Percentiles rank a stretch among this genome's conserved stretches.
Evolutionary conservation across 1,140 invertebrate species (phyloP).

Genomic region (Drosophila leontia): DNA sequence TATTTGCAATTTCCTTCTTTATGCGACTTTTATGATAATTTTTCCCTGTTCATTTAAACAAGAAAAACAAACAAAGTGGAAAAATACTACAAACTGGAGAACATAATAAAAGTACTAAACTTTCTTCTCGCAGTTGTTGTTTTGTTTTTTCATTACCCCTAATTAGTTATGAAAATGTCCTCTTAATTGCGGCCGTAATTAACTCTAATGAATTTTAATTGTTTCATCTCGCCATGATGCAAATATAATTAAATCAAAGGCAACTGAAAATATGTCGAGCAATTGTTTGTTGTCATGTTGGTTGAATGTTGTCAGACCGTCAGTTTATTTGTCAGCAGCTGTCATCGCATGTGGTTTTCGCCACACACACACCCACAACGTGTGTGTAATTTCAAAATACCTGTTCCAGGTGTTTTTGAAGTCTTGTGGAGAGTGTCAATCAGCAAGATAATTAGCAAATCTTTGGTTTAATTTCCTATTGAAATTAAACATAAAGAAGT

Average conservation of each 20-base stretch:
- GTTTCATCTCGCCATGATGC: constrained; percentile 30
- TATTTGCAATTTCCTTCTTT: not conserved
- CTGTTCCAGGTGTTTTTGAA: not conserved
- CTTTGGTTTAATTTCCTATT: not conserved
- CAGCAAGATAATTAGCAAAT: constrained; percentile 3
- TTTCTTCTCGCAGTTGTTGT: constrained; percentile 23
- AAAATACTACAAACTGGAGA: constrained; percentile 3
- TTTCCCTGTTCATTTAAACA: constrained; percentile 36
- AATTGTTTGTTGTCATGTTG: constrained; percentile 36
- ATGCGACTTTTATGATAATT: constrained; percentile 34
- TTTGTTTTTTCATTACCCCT: constrained; percentile 33
- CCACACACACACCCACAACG: not conserved
- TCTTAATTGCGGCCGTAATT: constrained; percentile 71
- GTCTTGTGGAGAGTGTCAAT: constrained; percentile 8
- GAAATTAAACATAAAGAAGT: not conserved
- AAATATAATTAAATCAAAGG: constrained; percentile 65
- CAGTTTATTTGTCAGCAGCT: constrained; percentile 61
- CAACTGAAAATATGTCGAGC: constrained; percentile 46
- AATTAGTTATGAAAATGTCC: constrained; percentile 76
- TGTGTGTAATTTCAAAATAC: constrained; percentile 32
- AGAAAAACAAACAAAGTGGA: constrained; percentile 44
- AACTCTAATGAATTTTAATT: constrained; percentile 78
- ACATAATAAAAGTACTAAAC: constrained; percentile 59
- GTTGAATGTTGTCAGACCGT: constrained; percentile 27
- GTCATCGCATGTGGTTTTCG: constrained; percentile 60